Evolutionary conservation across 2,888 invertebrate genomes (phyloP).

Genomic region (Pilophorus perplexus): DNA sequence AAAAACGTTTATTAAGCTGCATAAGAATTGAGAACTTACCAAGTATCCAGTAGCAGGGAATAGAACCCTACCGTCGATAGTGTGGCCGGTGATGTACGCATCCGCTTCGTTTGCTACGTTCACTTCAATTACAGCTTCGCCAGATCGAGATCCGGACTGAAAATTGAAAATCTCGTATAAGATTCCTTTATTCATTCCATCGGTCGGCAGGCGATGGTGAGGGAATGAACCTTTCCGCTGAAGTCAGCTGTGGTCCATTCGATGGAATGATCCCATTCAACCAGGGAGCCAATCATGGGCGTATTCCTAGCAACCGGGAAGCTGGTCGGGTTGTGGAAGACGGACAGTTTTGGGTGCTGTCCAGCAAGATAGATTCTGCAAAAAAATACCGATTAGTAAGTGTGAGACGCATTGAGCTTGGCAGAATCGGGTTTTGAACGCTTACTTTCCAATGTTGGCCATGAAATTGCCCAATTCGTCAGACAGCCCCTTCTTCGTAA

Average conservation of each 20-base stretch:
- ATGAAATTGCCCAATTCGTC: constrained; percentile 58
- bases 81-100: constrained; percentile 77
- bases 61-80: constrained; percentile 88
- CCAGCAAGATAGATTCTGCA: constrained; percentile 73
- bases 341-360: constrained; percentile 68
- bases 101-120: constrained; percentile 73
- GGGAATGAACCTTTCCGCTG: constrained; percentile 55
- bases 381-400: background rate
- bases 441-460: constrained; percentile 75
- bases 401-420: too few relatives aligned
- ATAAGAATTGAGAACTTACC: constrained; percentile 54
- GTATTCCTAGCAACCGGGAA: constrained; percentile 86
- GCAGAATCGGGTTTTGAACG: too few relatives aligned
- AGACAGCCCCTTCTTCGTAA: constrained; percentile 81
- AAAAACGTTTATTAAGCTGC: background rate
- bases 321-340: constrained; percentile 69
- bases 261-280: constrained; percentile 89
- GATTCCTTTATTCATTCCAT: too few relatives aligned
- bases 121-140: constrained; percentile 73
- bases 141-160: constrained; percentile 59
- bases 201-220: too few relatives aligned
- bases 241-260: constrained; percentile 85
- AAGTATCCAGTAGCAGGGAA: constrained; percentile 95
- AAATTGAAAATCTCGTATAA: too few relatives aligned
- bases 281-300: constrained; percentile 79